A percentile compares a stretch with the other conserved stretches of the same genome.
Conservation (phyloP, 37 sponge, comb jelly and placozoan genomes). For the Aplysina aerophoba region DNA sequence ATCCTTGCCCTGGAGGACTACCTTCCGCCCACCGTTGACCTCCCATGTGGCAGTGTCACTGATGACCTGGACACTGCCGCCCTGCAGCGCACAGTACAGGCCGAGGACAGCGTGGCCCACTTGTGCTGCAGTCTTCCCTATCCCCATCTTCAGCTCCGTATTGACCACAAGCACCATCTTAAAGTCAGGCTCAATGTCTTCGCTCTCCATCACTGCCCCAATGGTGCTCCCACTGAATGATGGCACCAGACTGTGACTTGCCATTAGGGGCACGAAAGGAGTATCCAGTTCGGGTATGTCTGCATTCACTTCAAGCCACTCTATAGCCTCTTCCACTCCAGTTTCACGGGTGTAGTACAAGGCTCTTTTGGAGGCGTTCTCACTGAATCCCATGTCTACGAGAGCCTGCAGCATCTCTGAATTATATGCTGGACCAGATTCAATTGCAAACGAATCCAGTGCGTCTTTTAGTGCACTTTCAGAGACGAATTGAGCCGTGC, state of each 20-base stretch:
- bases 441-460: background rate
- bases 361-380: constrained; percentile 71
- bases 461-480: background rate
- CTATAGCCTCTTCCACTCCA: constrained; percentile 63
- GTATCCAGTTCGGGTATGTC: constrained; percentile 64
- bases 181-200: constrained; percentile 14
- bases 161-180: constrained; percentile 91
- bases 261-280: constrained; percentile 53
- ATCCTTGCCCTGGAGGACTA: constrained; percentile 64
- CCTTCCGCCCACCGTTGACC: constrained; percentile 56
- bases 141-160: constrained; percentile 70
- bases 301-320: constrained; percentile 78
- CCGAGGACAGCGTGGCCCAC: constrained; percentile 85
- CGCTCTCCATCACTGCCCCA: background rate
- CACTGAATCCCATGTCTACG: constrained; percentile 72
- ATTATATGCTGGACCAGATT: constrained; percentile 1
- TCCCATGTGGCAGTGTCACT: constrained; percentile 47
- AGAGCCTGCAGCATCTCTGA: constrained; percentile 50
- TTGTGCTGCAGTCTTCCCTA: constrained; percentile 84
- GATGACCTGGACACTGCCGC: constrained; percentile 14
- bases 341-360: constrained; percentile 67
- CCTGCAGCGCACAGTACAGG: constrained; percentile 48
- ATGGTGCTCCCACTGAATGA: background rate
- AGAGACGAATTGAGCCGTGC: background rate
- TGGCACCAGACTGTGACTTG: background rate